phyloP scores from a whole-genome alignment of 2,113 vertebrate genomes.

The Entelurus aequoreus region DNA sequence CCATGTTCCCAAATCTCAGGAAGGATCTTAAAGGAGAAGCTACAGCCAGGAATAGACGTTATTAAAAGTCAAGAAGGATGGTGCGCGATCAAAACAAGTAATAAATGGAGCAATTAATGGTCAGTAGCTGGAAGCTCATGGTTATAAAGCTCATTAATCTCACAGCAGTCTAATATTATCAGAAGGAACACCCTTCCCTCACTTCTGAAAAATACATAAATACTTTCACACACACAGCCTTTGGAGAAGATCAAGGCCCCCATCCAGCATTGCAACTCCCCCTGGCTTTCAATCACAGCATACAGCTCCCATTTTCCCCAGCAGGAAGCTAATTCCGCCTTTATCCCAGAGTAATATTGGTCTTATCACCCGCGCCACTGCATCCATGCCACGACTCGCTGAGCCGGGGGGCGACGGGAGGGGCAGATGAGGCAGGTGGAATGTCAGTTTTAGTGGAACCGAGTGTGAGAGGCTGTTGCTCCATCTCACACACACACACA shows the following conservation, averaged over 20 bases:
- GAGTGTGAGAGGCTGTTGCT: conserved; percentile 52
- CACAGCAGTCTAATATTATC: conserved; percentile 48
- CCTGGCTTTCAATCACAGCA: conserved; percentile 46
- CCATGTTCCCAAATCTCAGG: background rate
- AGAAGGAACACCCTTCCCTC: background rate
- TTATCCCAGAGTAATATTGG: conserved; percentile 65
- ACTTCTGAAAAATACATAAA: conserved; percentile 1
- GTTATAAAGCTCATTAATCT: conserved; percentile 33
- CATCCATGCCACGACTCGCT: conserved; percentile 38
- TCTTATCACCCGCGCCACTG: conserved; percentile 51
- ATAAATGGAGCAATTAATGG: background rate
- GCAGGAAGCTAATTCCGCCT: conserved; percentile 62
- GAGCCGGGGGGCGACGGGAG: conserved; percentile 23
- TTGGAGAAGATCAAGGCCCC: conserved; percentile 9
- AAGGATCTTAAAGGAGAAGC: background rate
- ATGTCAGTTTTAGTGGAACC: conserved; percentile 57
- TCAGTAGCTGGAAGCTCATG: background rate
- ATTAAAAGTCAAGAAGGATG: conserved; percentile 1
- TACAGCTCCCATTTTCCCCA: conserved; percentile 50
- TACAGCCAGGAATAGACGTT: background rate
- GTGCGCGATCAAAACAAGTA: background rate
- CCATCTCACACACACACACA: conserved; percentile 26
- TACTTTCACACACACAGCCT: conserved; percentile 2
- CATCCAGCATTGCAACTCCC: conserved; percentile 8
- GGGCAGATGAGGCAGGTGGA: conserved; percentile 33